These are phyloP conservation scores for Hetaerina americana DNA, from an alignment of 1,140 invertebrate species.

Conservation along the genomic window DNA sequence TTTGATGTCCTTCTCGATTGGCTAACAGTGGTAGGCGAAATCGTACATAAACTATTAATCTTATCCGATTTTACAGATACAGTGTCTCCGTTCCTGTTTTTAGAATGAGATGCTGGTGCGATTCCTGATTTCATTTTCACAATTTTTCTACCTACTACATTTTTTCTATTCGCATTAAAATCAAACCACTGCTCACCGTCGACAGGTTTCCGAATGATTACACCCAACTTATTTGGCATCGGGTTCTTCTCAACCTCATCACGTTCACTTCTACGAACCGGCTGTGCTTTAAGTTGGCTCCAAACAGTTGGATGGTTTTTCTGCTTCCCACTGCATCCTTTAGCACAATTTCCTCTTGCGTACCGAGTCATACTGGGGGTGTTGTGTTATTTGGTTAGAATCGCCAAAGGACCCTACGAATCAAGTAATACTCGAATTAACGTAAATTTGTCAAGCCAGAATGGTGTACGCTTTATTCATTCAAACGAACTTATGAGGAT, in stretches of 20 bases:
- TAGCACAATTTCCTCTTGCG: conserved; percentile 56
- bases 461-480: too few relatives aligned
- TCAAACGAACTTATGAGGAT: too few relatives aligned
- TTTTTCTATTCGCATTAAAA: neutral
- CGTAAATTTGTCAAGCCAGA: too few relatives aligned
- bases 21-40: too few relatives aligned
- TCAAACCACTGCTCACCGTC: neutral
- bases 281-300: conserved; percentile 47
- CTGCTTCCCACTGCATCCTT: conserved; percentile 51
- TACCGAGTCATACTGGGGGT: conserved; percentile 71
- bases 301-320: conserved; percentile 57
- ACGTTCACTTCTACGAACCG: conserved; percentile 47
- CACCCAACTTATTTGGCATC: neutral
- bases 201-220: neutral
- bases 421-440: too few relatives aligned
- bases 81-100: neutral
- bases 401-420: too few relatives aligned
- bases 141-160: neutral
- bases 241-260: neutral
- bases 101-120: neutral
- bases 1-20: neutral
- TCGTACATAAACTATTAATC: too few relatives aligned
- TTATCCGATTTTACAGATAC: too few relatives aligned
- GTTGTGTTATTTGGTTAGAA: too few relatives aligned
- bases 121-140: neutral